Evolutionary conservation across 2,113 vertebrate genomes (phyloP).

Genomic region (Epinephelus lanceolatus): DNA sequence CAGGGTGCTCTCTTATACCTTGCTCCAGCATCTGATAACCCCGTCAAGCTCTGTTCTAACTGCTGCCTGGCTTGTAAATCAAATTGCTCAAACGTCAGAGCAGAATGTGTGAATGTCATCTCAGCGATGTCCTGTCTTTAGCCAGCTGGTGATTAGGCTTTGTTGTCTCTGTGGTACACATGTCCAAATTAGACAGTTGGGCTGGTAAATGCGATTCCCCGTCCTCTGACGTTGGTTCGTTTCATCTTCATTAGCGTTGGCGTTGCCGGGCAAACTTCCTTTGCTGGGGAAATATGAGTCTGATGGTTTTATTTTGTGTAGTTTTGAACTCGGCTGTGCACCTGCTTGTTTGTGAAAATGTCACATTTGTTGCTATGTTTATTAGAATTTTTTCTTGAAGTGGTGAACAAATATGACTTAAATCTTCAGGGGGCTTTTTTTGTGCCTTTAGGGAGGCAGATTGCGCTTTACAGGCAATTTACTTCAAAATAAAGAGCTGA

Average conservation of each 20-base stretch:
- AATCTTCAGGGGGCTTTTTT: neutral
- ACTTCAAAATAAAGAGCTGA: neutral
- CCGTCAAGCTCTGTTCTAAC: constrained; percentile 17
- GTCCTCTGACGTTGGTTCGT: constrained; percentile 32
- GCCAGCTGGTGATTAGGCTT: constrained; percentile 66
- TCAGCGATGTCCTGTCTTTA: constrained; percentile 37
- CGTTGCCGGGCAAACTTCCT: constrained; percentile 32
- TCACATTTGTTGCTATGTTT: neutral
- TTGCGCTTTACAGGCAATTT: neutral
- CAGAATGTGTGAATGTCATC: constrained; percentile 72
- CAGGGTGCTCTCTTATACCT: constrained; percentile 70
- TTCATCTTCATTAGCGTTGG: constrained; percentile 40
- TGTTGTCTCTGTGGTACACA: constrained; percentile 52
- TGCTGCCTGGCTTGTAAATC: constrained; percentile 29
- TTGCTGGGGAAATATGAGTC: constrained; percentile 7
- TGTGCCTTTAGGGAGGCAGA: neutral
- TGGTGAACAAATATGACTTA: neutral
- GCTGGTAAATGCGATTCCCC: constrained; percentile 41
- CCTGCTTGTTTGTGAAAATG: constrained; percentile 17
- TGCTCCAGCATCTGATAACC: neutral
- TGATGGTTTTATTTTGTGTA: constrained; percentile 19
- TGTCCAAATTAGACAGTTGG: constrained; percentile 66
- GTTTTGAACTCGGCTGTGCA: constrained; percentile 5
- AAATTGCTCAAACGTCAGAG: constrained; percentile 47
- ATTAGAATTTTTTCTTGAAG: neutral